These are phyloP conservation scores for Rhinogobio ventralis DNA, from an alignment of 2,797 vertebrate genomes.

Conservation along the genomic window DNA sequence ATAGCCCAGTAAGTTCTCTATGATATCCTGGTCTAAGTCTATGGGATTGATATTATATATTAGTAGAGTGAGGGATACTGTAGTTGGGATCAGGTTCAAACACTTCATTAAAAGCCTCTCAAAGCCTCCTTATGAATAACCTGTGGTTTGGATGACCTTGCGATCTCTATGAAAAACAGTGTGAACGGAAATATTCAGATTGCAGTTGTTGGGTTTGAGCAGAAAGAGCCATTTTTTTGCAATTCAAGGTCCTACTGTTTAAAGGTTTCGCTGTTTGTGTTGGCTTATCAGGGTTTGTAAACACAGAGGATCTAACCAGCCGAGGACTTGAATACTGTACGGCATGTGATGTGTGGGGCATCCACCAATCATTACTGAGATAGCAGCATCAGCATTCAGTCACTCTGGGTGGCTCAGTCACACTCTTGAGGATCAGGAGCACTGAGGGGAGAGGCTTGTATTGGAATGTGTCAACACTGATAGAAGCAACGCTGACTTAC, in stretches of 20 bases:
- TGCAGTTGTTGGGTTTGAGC: not conserved
- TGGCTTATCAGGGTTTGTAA: constrained; percentile 40
- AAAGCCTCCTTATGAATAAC: not conserved
- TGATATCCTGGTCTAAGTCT: constrained; percentile 2
- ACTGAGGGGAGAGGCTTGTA: not conserved
- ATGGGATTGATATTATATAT: not conserved
- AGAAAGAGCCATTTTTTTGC: not conserved
- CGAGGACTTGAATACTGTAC: constrained; percentile 30
- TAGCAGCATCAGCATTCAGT: constrained; percentile 44
- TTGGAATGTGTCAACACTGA: constrained; percentile 31
- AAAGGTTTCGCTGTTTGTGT: not conserved
- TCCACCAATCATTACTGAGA: constrained; percentile 60
- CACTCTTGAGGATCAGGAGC: not conserved
- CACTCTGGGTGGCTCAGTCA: constrained; percentile 3
- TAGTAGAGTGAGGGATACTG: not conserved
- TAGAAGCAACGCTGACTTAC: constrained; percentile 11
- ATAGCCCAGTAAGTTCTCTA: not conserved
- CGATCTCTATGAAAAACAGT: not conserved
- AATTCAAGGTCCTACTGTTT: not conserved
- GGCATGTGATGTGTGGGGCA: constrained; percentile 54
- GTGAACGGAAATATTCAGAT: constrained; percentile 1
- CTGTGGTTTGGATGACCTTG: constrained; percentile 9
- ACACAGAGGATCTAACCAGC: constrained; percentile 41
- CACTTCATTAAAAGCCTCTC: not conserved
- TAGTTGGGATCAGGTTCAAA: not conserved